Base-by-base conservation (phyloP, 2,113 vertebrate species). In the Sitta europaea region DNA sequence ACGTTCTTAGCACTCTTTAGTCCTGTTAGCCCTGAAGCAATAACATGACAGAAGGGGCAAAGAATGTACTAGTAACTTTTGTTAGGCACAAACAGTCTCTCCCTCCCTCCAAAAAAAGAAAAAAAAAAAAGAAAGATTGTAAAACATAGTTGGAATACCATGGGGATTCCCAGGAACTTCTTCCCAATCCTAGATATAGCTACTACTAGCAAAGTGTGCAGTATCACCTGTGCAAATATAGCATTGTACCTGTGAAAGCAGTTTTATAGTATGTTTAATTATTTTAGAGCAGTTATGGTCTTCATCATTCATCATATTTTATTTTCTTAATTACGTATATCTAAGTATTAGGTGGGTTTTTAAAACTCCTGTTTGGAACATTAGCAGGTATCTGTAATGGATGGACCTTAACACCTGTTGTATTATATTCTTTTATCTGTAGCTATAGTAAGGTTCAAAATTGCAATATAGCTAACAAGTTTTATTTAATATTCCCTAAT, bases 11-110 rank as follows among this genome's bases (percentile, higher is more conserved):
- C 45, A 45, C 57, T 85, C 53, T 61, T 84, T 72, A 89, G 63
- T 79, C 29, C 62, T 90, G 66, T 90, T 88, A 92, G 66, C 81
- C 92, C 87, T 77, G 74, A 76, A 80, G 78, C 55, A 82, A 43
- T 86, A 88, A 94, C 53, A 91, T 10, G 72, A 43, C 48, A 77
- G 42, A 58, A 53, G 10, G 72, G 40, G 23, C 59, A 86, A 58
- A 73, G 18, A 78, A 68, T 61, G 14, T 36, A 38, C 38, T 59
- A 40, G 47, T 43, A 73, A 51, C 58, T 76, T 92, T 42, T 47
- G 31, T 28, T 58, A 65, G 28, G 53, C 31, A 83, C 3, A 2
- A 94, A 35, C 4, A 54, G 4, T 25, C 14, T 48, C 22, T 38
- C 10, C 21, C 40, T 47, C 28, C 19, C n/a, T 40, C 38, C 25